A percentile compares a stretch with the other conserved stretches of the same genome.
Conservation (phyloP, 2,797 vertebrate species). For the Danio albolineatus region DNA sequence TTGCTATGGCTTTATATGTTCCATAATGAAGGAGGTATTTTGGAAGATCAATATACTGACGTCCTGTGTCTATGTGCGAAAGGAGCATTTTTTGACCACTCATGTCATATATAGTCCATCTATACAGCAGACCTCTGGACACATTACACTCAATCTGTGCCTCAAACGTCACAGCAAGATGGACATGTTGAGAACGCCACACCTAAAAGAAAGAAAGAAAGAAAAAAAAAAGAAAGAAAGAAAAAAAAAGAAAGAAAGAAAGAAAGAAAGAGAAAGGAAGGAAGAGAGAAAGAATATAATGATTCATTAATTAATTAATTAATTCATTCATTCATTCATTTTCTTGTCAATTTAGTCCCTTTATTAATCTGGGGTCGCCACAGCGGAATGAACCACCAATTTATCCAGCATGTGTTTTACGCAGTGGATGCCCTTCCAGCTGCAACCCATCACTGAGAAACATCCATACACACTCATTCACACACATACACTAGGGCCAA, state of each 20-base stretch:
- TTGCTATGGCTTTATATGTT: conserved; percentile 79
- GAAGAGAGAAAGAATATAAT: too few species aligned
- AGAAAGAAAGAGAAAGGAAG: too few species aligned
- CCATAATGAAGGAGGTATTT: conserved; percentile 76
- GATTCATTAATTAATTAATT: too few species aligned
- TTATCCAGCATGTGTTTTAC: too few species aligned
- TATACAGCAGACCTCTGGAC: conserved; percentile 77
- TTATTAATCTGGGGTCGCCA: too few species aligned
- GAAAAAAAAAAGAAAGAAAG: neutral
- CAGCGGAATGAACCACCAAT: too few species aligned
- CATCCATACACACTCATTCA: too few species aligned
- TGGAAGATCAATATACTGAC: conserved; percentile 76
- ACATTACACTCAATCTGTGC: conserved; percentile 76
- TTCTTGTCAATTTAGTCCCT: too few species aligned
- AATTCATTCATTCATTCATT: too few species aligned
- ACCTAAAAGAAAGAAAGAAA: conserved; percentile 68
- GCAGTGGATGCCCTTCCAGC: too few species aligned
- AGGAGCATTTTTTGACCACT: conserved; percentile 67
- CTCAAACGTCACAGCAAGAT: conserved; percentile 82
- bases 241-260: conserved; percentile 56
- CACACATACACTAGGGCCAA: too few species aligned
- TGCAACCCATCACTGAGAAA: too few species aligned
- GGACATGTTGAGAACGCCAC: conserved; percentile 74
- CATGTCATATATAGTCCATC: conserved; percentile 77
- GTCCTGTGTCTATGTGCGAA: conserved; percentile 63